Evolutionary conservation across 2,797 vertebrate genomes (phyloP).

Genomic region (Furcifer pardalis): DNA sequence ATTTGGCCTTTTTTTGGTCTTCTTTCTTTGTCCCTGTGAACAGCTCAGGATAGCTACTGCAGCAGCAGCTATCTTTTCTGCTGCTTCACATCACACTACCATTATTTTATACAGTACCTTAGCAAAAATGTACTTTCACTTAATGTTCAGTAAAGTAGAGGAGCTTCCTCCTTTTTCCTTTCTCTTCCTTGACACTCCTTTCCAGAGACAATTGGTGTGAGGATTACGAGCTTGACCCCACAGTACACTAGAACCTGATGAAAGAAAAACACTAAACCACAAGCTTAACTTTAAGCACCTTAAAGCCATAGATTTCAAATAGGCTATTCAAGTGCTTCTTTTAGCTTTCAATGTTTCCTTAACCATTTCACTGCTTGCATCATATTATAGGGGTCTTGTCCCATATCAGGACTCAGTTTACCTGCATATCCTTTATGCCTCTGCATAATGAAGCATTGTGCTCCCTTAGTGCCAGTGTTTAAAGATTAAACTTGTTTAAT

Average conservation of each 20-base stretch:
- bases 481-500: not conserved
- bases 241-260: conserved; percentile 1
- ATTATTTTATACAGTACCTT: not conserved
- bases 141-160: not conserved
- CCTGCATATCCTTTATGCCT: not conserved
- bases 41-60: not conserved
- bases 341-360: conserved; percentile 8
- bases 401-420: not conserved
- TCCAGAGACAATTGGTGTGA: conserved; percentile 9
- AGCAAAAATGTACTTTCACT: not conserved
- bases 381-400: not conserved
- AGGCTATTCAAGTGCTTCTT: conserved; percentile 1
- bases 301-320: conserved; percentile 18
- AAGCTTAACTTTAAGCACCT: conserved; percentile 15
- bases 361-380: conserved; percentile 1
- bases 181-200: not conserved
- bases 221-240: conserved; percentile 6
- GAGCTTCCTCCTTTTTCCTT: not conserved
- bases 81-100: not conserved
- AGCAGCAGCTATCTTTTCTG: not conserved
- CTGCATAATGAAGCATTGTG: not conserved
- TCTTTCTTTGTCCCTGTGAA: not conserved
- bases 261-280: conserved; percentile 16
- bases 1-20: too few relatives aligned
- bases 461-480: not conserved